Conservation (phyloP, 2,888 invertebrate species). For the Drosophila subquinaria region DNA sequence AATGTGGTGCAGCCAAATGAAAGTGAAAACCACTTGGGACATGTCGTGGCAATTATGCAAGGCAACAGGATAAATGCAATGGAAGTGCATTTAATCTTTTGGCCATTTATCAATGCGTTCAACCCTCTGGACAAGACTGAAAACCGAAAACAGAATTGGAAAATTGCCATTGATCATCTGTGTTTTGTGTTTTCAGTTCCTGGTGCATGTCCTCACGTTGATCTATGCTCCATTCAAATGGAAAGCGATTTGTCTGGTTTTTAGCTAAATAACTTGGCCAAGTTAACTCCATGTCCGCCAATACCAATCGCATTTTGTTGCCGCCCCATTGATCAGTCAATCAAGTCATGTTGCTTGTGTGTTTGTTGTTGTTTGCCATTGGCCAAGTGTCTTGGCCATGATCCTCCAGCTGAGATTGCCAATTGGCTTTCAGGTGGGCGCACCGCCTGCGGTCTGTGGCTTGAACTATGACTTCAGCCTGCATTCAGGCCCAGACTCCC, state of each 20-base stretch:
- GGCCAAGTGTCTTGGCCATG: conserved; percentile 43
- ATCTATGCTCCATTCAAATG: conserved; percentile 72
- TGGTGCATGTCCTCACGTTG: conserved; percentile 68
- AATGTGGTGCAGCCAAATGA: conserved; percentile 76
- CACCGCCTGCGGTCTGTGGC: conserved; percentile 22
- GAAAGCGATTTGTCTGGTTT: conserved; percentile 85
- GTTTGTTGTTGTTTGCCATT: conserved; percentile 41
- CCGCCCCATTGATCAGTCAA: conserved; percentile 72
- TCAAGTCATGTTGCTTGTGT: conserved; percentile 44
- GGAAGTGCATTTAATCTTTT: conserved; percentile 44
- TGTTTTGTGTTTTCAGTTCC: conserved; percentile 33
- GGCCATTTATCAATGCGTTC: conserved; percentile 42
- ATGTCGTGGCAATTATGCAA: conserved; percentile 58
- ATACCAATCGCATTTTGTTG: conserved; percentile 9
- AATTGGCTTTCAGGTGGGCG: conserved; percentile 53
- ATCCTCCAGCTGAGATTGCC: conserved; percentile 26
- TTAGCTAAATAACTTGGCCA: conserved; percentile 79
- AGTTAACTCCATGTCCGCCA: conserved; percentile 10
- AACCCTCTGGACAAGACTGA: not conserved
- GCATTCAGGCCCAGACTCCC: conserved; percentile 30
- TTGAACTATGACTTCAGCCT: conserved; percentile 58
- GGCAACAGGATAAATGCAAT: conserved; percentile 48
- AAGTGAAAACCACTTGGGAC: conserved; percentile 74
- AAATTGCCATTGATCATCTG: conserved; percentile 45
- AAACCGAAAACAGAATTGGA: conserved; percentile 37